A percentile compares a stretch with the other conserved stretches of the same genome.
Evolutionary conservation across 2,888 invertebrate species (phyloP).

Genomic region (Bombylius discolor): DNA sequence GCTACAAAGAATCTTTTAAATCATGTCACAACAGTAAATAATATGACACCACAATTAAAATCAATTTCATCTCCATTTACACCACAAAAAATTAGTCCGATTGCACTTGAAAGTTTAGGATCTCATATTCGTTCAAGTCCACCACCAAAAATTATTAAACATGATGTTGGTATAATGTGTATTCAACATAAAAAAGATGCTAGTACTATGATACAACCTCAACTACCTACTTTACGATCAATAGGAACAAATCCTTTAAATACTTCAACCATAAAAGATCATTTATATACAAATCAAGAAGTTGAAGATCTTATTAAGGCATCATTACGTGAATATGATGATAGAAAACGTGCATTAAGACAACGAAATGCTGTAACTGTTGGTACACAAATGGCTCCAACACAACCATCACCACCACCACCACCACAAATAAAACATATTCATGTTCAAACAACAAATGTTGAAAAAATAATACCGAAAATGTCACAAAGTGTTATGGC

Average conservation of each 20-base stretch:
- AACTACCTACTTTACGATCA: conserved; percentile 26
- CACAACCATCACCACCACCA: conserved; percentile 13
- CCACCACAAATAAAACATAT: conserved; percentile 22
- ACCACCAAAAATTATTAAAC: conserved; percentile 24
- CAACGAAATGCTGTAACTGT: conserved; percentile 25
- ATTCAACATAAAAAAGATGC: conserved; percentile 49
- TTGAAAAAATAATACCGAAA: conserved; percentile 18
- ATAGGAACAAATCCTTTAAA: conserved; percentile 23
- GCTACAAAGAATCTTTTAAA: conserved; percentile 12
- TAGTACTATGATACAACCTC: conserved; percentile 41
- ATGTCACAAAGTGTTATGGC: conserved; percentile 24
- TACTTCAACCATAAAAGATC: conserved; percentile 23
- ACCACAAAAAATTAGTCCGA: conserved; percentile 33
- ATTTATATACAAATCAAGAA: conserved; percentile 31
- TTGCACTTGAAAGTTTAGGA: conserved; percentile 31
- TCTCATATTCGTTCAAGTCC: conserved; percentile 26
- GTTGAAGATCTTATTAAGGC: conserved; percentile 24
- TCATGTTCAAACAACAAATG: conserved; percentile 25
- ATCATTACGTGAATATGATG: conserved; percentile 15
- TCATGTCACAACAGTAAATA: conserved; percentile 15
- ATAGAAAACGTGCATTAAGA: conserved; percentile 7
- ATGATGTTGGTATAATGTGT: conserved; percentile 55
- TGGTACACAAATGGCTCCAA: conserved; percentile 30
- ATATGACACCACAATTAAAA: conserved; percentile 21
- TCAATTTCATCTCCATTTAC: conserved; percentile 24